Conservation (phyloP, 2,797 vertebrate species). For the Nyctibius grandis region DNA sequence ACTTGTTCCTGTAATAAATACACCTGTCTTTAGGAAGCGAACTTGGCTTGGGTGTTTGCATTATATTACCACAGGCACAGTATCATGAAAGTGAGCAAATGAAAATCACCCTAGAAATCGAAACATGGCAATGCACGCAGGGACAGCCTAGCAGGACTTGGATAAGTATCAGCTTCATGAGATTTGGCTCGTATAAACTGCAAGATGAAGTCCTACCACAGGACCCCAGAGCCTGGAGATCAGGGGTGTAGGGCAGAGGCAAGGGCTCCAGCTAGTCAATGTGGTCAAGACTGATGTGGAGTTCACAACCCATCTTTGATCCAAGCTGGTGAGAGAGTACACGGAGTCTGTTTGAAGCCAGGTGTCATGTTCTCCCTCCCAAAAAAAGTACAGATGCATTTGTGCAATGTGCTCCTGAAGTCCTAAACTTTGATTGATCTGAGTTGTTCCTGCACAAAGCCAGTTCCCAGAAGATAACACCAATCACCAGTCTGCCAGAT, state of each 20-base stretch:
- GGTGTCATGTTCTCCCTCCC: too few relatives aligned
- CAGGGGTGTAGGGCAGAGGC: neutral
- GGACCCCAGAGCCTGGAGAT: neutral
- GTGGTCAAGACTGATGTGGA: neutral
- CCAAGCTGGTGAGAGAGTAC: neutral
- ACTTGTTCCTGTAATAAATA: neutral
- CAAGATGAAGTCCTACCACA: neutral
- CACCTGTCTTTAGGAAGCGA: neutral
- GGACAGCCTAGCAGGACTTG: neutral
- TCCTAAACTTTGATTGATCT: neutral
- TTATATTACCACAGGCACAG: neutral
- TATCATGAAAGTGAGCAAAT: neutral
- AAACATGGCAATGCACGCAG: fast-evolving
- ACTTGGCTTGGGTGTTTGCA: neutral
- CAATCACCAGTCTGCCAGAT: neutral
- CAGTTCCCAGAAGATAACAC: neutral
- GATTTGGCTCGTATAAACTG: neutral
- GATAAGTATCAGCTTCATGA: neutral
- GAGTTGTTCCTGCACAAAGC: neutral
- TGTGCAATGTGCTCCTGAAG: neutral
- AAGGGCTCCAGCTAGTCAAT: neutral
- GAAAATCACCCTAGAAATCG: neutral
- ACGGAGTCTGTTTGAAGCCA: neutral
- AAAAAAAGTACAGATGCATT: neutral
- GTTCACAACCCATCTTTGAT: neutral